Evolutionary conservation across 2,113 vertebrate species (phyloP).

Genomic region (Mesitornis unicolor): DNA sequence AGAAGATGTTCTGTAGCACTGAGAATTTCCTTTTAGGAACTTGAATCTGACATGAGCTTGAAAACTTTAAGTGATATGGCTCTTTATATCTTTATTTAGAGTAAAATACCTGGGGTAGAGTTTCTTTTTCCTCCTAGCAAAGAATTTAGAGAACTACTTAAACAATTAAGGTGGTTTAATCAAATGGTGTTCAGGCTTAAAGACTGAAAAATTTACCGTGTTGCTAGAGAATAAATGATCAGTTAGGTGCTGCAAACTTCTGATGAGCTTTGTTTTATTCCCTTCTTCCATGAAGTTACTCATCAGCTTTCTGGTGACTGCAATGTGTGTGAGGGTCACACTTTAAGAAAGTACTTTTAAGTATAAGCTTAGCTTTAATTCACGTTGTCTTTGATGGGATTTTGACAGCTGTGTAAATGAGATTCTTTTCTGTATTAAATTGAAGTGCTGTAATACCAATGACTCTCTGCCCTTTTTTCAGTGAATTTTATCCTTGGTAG

Average conservation of each 20-base stretch:
- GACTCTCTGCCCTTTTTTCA: neutral
- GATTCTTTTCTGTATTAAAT: neutral
- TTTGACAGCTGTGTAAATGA: neutral
- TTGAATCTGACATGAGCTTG: neutral
- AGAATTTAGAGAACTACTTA: neutral
- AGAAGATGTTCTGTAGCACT: neutral
- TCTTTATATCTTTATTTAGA: neutral
- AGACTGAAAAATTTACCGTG: neutral
- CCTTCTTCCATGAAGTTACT: neutral
- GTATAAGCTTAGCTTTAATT: neutral
- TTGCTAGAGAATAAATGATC: neutral
- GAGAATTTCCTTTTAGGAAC: neutral
- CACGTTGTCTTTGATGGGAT: neutral
- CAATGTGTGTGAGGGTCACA: neutral
- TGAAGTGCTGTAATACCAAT: neutral
- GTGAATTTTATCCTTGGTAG: neutral
- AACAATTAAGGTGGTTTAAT: neutral
- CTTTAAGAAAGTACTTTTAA: neutral
- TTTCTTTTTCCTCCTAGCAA: neutral
- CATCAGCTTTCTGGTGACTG: neutral
- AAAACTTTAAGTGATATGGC: neutral
- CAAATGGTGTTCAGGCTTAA: neutral
- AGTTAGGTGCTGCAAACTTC: neutral
- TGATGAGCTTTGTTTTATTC: neutral
- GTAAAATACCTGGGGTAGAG: neutral